A percentile compares a stretch with the other conserved stretches of the same genome.
phyloP scores from a whole-genome alignment of 2,113 vertebrate species.

The Gnathonemus longibarbis region DNA sequence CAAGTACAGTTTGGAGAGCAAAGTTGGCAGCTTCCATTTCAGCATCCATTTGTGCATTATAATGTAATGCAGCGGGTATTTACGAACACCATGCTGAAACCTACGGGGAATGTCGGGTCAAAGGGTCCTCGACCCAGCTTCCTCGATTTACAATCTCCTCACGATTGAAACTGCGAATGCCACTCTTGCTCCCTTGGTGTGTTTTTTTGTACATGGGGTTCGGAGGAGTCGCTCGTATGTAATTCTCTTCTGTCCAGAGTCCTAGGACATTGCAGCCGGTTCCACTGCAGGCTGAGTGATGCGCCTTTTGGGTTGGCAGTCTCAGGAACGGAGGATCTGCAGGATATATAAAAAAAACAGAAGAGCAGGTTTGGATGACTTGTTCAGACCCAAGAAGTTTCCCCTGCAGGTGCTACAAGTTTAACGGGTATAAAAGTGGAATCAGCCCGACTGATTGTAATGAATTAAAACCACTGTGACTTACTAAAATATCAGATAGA shows the following conservation, averaged over 20 bases:
- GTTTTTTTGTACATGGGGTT: neutral
- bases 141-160: constrained; percentile 39
- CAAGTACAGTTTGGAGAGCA: constrained; percentile 89
- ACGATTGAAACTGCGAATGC: neutral
- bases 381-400: constrained; percentile 16
- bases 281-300: constrained; percentile 28
- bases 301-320: constrained; percentile 59
- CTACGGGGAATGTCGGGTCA: constrained; percentile 55
- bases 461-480: neutral
- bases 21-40: constrained; percentile 93
- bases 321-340: constrained; percentile 49
- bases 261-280: constrained; percentile 31
- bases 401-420: neutral
- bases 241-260: constrained; percentile 31
- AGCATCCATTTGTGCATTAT: constrained; percentile 99
- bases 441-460: neutral
- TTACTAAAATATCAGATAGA: neutral
- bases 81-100: constrained; percentile 93
- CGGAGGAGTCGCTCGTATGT: constrained; percentile 24
- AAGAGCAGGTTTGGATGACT: neutral
- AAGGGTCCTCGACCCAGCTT: constrained; percentile 65
- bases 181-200: constrained; percentile 4
- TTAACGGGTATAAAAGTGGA: neutral
- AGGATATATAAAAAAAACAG: constrained; percentile 45
- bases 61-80: constrained; percentile 83